Conservation (phyloP, 1,140 invertebrate genomes). For the Pentalonia nigronervosa region DNA sequence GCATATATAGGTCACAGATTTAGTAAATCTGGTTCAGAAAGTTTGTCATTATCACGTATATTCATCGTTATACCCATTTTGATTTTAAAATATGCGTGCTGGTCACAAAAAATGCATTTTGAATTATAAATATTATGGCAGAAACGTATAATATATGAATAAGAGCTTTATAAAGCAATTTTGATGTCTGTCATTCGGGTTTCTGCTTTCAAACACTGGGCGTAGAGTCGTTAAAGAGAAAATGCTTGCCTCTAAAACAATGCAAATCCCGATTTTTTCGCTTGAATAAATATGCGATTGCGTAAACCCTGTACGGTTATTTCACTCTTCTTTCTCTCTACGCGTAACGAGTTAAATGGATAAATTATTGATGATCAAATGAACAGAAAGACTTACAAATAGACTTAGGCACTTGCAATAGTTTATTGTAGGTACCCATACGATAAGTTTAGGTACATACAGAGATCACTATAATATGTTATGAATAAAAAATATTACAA, state of each 20-base stretch:
- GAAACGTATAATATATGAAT: neutral
- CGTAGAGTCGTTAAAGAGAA: conserved; percentile 13
- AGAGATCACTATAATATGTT: neutral
- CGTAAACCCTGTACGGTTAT: neutral
- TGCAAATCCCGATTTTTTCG: conserved; percentile 25
- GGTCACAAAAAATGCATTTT: neutral
- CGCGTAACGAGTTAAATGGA: conserved; percentile 17
- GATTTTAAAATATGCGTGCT: neutral
- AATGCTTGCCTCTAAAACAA: conserved; percentile 12
- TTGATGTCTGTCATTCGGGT: conserved; percentile 20
- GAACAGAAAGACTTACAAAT: neutral
- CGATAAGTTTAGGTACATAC: neutral
- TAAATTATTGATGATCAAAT: conserved; percentile 34
- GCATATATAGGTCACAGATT: neutral
- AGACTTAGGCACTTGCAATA: neutral
- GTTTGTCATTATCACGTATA: neutral
- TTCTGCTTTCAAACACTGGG: neutral
- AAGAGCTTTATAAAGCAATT: neutral
- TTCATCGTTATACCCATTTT: neutral
- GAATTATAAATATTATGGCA: neutral
- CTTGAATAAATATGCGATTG: conserved; percentile 46
- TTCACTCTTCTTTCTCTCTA: neutral
- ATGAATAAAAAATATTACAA: neutral
- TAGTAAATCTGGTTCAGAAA: neutral
- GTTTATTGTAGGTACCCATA: neutral